These are phyloP conservation scores for Ecliptopera silaceata DNA, from an alignment of 2,888 invertebrate genomes.

Conservation along the genomic window DNA sequence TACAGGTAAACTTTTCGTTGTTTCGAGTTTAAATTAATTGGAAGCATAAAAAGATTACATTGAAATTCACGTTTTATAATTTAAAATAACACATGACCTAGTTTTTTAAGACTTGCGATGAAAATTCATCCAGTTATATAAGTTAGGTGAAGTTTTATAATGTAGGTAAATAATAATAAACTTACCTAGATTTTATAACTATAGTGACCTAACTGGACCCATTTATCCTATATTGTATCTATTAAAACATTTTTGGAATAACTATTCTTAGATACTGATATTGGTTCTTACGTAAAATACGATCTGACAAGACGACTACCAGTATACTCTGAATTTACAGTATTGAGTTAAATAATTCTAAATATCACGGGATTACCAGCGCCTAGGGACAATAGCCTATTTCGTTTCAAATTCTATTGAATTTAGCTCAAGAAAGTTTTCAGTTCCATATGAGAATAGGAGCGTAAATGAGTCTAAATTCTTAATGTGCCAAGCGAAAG, in stretches of 20 bases:
- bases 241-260: too few relatives aligned
- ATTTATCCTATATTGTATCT: too few relatives aligned
- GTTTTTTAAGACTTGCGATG: slow-evolving; percentile 14
- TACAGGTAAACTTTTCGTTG: slow-evolving; percentile 48
- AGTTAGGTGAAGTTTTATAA: background rate
- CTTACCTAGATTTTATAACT: too few relatives aligned
- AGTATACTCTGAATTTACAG: too few relatives aligned
- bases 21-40: slow-evolving; percentile 39
- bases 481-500: background rate
- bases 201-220: too few relatives aligned
- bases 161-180: background rate
- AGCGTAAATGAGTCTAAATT: background rate
- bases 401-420: background rate
- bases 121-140: too few relatives aligned
- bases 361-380: too few relatives aligned
- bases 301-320: too few relatives aligned
- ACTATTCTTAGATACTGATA: too few relatives aligned
- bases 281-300: too few relatives aligned
- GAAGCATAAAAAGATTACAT: slow-evolving; percentile 37
- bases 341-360: too few relatives aligned
- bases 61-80: slow-evolving; percentile 34
- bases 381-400: too few relatives aligned
- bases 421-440: background rate
- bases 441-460: background rate
- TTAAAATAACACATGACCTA: slow-evolving; percentile 34